Conservation (phyloP, 2,113 vertebrate genomes). For the Potamarius usumacintae region DNA sequence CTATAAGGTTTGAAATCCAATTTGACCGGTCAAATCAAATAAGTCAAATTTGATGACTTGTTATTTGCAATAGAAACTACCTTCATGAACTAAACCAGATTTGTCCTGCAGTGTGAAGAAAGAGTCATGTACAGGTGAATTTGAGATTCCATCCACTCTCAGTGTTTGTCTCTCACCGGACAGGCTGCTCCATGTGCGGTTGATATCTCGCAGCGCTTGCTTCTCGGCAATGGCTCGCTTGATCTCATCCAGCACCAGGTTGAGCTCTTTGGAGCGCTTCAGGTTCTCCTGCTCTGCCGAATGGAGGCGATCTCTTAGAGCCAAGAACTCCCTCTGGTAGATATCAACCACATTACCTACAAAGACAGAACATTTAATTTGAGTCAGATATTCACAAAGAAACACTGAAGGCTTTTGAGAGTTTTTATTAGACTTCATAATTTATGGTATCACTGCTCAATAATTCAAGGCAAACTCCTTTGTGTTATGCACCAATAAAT, state of each 20-base stretch:
- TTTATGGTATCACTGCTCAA: conserved; percentile 29
- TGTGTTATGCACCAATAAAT: conserved; percentile 36
- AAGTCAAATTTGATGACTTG: background rate
- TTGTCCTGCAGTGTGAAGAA: background rate
- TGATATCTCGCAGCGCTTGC: conserved; percentile 81
- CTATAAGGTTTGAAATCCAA: background rate
- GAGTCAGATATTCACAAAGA: conserved; percentile 7
- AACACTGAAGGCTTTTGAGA: conserved; percentile 12
- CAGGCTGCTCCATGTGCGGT: conserved; percentile 84
- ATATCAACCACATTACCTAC: conserved; percentile 90
- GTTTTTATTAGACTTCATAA: conserved; percentile 20
- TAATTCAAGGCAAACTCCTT: conserved; percentile 30
- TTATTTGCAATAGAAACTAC: background rate
- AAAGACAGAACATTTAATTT: background rate
- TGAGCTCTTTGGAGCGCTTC: conserved; percentile 94
- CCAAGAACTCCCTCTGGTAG: conserved; percentile 94
- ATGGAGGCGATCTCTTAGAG: conserved; percentile 88
- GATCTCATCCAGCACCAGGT: conserved; percentile 96
- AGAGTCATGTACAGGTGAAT: background rate
- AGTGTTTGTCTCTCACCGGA: conserved; percentile 69
- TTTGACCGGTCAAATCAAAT: background rate
- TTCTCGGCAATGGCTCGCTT: conserved; percentile 90
- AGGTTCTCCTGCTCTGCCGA: conserved; percentile 94
- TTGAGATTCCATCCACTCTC: background rate
- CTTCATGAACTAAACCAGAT: background rate